Conservation (phyloP, 2,113 vertebrate genomes). For the Onychostoma macrolepis region DNA sequence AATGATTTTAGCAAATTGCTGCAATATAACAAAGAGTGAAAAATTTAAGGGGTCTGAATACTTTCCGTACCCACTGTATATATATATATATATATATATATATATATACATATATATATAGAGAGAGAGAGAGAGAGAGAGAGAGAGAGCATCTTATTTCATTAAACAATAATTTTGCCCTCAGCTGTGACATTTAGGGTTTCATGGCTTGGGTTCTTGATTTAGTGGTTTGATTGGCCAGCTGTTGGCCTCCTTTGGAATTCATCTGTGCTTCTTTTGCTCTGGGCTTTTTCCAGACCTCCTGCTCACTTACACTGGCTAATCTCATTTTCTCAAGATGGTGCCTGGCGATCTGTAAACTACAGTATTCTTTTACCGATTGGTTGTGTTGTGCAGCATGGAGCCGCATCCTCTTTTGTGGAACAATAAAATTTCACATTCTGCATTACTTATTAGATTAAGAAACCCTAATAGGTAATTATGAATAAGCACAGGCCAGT, state of each 20-base stretch:
- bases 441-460: neutral
- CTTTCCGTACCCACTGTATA: too few species aligned
- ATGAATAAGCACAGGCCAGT: neutral
- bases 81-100: too few species aligned
- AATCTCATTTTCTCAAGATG: conserved; percentile 31
- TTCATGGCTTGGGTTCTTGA: neutral
- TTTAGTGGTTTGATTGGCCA: neutral
- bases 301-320: neutral
- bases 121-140: too few species aligned
- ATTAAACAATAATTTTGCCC: neutral
- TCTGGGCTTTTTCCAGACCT: neutral
- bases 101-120: too few species aligned
- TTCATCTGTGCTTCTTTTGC: conserved; percentile 17
- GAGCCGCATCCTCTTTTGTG: neutral
- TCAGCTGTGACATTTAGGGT: conserved; percentile 16
- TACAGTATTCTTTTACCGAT: neutral
- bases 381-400: neutral
- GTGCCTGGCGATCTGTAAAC: conserved; percentile 5
- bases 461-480: conserved; percentile 8
- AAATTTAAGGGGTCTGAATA: too few species aligned
- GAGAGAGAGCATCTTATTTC: neutral
- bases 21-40: too few species aligned
- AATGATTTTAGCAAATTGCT: too few species aligned
- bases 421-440: neutral
- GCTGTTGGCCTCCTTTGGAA: conserved; percentile 25